Base-by-base conservation (phyloP, 2,888 invertebrate genomes). In the Dendrolimus houi region DNA sequence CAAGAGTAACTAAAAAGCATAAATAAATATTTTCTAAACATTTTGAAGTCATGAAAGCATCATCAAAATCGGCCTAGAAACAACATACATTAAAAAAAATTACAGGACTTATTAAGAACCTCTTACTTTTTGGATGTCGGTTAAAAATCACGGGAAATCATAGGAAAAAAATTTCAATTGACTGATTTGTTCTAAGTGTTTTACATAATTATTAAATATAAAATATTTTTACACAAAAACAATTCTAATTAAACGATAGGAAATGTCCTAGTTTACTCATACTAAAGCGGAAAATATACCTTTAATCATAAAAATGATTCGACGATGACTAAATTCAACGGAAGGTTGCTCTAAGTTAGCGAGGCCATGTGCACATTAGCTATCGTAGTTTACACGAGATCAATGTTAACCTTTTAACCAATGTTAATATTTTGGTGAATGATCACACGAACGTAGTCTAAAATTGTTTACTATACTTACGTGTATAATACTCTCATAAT, bases 251-350 rank as follows among this genome's bases (percentile, higher is more conserved):
- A 29, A 29, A 29, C 29, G 29, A 29, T 6, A 47, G 47, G 12
- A 9, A 47, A 47, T 12, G 47, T 9, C 47, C 47, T 12, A 47
- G 47, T 47, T 47, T 47, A 3, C 12, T 47, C 12, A 47, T 47
- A 47, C 9, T 9, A 47, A 47, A 12, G 12, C 47, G 47, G 54
- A 54, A 54, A 54, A 54, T 40, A 54, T 54, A 10, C 29, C 29
- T 9, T 17, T 1, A 53, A 54, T 41, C 68, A 65, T 62, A 67
- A 64, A 57, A 64, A 68, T 83, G 84, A 82, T 75, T 81, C 81
- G 78, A 72, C 74, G 68, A 74, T 81, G 81, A 81, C 75, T 81
- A 74, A 82, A 60, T 58, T n/a, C 60, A 63, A 56, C 64, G 65
- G 67, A 71, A 73, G 68, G 67, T 59, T 63, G 63, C 64, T 67